Conservation (phyloP, 2,113 vertebrate genomes). For the Xyliphius kryptos region DNA sequence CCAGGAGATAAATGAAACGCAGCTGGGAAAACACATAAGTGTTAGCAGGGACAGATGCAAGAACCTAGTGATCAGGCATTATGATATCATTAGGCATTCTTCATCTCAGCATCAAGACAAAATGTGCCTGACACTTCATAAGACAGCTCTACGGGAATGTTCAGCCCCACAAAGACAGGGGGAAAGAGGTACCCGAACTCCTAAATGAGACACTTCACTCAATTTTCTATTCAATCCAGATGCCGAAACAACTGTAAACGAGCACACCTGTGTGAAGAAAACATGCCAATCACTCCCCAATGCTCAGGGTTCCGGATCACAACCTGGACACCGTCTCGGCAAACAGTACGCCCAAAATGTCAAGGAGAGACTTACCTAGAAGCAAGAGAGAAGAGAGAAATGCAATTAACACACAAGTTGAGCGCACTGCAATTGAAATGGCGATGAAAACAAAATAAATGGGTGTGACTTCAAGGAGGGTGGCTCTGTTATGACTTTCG, state of each 20-base stretch:
- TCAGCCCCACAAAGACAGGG: background rate
- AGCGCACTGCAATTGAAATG: constrained; percentile 11
- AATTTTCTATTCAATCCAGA: constrained; percentile 16
- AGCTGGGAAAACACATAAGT: constrained; percentile 38
- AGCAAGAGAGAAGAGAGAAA: constrained; percentile 19
- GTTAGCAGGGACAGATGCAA: constrained; percentile 28
- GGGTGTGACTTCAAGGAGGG: constrained; percentile 18
- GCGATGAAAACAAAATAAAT: constrained; percentile 9
- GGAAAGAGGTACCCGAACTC: constrained; percentile 13
- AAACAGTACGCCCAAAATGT: constrained; percentile 31
- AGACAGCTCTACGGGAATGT: constrained; percentile 30
- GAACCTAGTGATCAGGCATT: constrained; percentile 30
- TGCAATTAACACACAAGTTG: constrained; percentile 29
- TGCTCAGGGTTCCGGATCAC: constrained; percentile 18
- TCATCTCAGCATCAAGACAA: constrained; percentile 29
- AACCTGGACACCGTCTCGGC: constrained; percentile 16
- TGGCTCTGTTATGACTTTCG: constrained; percentile 20
- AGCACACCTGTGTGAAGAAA: constrained; percentile 32
- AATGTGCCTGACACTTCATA: constrained; percentile 41
- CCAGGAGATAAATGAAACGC: constrained; percentile 35
- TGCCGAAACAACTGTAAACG: constrained; percentile 11
- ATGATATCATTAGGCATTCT: constrained; percentile 39
- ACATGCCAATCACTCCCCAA: constrained; percentile 1
- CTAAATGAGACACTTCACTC: background rate
- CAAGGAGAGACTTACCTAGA: constrained; percentile 47